Evolutionary conservation across 2,113 vertebrate genomes (phyloP).

Genomic region (Pseudorhombus dupliciocellatus): DNA sequence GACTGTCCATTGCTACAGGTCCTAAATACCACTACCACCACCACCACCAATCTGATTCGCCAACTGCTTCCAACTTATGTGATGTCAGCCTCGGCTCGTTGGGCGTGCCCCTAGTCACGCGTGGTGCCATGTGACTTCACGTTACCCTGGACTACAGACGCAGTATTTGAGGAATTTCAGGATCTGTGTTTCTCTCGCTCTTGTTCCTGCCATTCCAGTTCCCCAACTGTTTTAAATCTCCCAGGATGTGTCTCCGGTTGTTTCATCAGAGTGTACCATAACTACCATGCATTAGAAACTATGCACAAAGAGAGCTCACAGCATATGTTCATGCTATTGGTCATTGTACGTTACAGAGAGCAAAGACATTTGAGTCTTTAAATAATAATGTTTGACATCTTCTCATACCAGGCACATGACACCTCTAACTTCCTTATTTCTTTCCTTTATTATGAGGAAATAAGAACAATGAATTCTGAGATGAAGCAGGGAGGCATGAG

Average conservation of each 20-base stretch:
- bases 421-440: neutral
- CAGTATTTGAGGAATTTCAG: no score
- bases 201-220: no score
- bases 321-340: constrained; percentile 1
- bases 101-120: no score
- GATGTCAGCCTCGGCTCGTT: no score
- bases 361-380: neutral
- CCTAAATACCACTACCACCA: no score
- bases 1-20: no score
- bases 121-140: no score
- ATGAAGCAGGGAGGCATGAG: neutral
- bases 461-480: neutral
- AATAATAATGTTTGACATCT: neutral
- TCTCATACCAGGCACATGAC: neutral
- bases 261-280: neutral
- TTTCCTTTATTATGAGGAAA: neutral
- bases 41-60: no score
- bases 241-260: neutral
- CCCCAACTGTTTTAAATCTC: neutral
- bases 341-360: constrained; percentile 4
- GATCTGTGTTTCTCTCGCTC: no score
- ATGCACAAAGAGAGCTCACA: neutral
- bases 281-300: no score
- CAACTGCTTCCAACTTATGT: no score
- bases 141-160: no score